Percentiles rank a stretch among this genome's conserved stretches.
phyloP scores from a whole-genome alignment of 1,140 invertebrate genomes.

The Bombus waltoni region DNA sequence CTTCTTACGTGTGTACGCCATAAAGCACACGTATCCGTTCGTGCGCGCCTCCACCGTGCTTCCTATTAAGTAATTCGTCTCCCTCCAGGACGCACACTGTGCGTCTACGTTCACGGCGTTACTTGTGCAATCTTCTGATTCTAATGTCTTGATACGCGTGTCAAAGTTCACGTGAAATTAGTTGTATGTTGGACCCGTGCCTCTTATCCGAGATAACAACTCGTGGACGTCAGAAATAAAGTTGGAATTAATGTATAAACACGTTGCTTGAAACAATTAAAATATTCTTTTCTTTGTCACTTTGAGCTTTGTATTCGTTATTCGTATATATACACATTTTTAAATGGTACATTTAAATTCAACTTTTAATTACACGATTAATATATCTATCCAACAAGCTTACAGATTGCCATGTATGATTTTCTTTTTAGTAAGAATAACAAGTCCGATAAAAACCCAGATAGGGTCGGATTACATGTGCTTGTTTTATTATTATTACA shows the following conservation, averaged over 20 bases:
- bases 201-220: too few species aligned
- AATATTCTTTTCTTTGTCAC: too few species aligned
- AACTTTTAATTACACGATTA: too few species aligned
- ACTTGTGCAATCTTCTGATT: neutral
- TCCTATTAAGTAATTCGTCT: conserved; percentile 19
- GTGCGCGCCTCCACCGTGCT: neutral
- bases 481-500: conserved; percentile 2
- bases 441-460: neutral
- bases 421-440: neutral
- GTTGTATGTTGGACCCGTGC: too few species aligned
- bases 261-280: too few species aligned
- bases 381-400: too few species aligned
- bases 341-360: too few species aligned
- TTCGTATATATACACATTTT: too few species aligned
- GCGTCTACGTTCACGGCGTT: neutral
- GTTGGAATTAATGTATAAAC: too few species aligned
- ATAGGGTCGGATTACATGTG: neutral
- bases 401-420: too few species aligned
- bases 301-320: too few species aligned
- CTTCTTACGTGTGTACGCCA: conserved; percentile 52
- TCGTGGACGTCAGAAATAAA: too few species aligned
- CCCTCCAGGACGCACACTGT: neutral
- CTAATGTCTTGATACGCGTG: neutral
- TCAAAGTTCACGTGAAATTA: conserved; percentile 8
- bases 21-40: conserved; percentile 17